Base-by-base conservation (phyloP, 2,113 vertebrate genomes). In the Plecotus auritus region DNA sequence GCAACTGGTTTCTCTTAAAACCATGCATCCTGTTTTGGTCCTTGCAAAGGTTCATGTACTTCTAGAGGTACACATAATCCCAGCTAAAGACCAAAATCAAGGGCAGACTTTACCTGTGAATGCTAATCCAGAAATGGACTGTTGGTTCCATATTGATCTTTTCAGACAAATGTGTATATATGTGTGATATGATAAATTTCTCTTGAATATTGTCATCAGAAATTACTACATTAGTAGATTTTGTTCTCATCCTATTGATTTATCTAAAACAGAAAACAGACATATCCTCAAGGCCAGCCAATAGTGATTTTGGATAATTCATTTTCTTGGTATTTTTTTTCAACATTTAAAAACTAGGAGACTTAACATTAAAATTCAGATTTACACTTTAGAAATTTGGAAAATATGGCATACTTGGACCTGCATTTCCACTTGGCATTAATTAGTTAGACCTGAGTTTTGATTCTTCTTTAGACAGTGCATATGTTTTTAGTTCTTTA, bases 341-440 rank as follows among this genome's bases (percentile, higher is more conserved):
- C 22, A 81, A 74, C 35, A 90, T 35, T 77, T 92, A 91, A 87
- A 86, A 94, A 73, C 84, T 51, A 76, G 56, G 32, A 84, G 35
- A 84, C 80, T 95, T 90, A 49, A 76, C 56, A 70, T 83, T 92
- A 87, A 86, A 85, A 70, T 93, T 35, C 22, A 78, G 37, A 37
- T 66, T 76, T 92, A 54, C 28, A 47, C n/a, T 67, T 77, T 72
- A 73, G 54, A 49, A 93, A 77, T 10, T 69, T 91, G 54, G 64
- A 51, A 93, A 95, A 91, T 93, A 64, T 30, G 47, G 49, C 54
- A 83, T 35, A 77, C 40, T 51, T 85, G 72, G 61, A 86, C 47
- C 30, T 90, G 3, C 0, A 12, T 67, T 80, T 93, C 30, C 6
- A 42, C 10, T 82, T 91, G 61, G 72, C 17, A 73, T 7, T 78